A percentile compares a stretch with the other conserved stretches of the same genome.
These are phyloP conservation scores for Ylistrum balloti DNA, from an alignment of 1,140 invertebrate species.

Conservation along the genomic window DNA sequence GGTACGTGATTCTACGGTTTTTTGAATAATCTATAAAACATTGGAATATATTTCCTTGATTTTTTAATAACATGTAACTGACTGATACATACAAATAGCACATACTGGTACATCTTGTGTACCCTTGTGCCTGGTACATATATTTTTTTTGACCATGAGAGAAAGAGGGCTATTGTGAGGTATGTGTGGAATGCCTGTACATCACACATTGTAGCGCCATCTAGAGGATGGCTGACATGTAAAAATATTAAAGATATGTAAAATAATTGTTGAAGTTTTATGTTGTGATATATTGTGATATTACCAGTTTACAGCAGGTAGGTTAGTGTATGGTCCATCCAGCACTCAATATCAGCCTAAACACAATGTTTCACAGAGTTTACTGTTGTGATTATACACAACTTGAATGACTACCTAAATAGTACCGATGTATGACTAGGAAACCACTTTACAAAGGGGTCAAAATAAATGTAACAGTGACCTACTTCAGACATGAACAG, in stretches of 20 bases:
- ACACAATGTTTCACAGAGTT: no score
- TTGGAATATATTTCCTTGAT: background rate
- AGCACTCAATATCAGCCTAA: no score
- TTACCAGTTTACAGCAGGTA: no score
- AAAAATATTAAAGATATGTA: conserved; percentile 4
- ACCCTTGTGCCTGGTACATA: background rate
- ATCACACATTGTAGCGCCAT: conserved; percentile 30
- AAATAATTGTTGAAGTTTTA: background rate
- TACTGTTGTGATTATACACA: no score
- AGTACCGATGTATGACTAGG: no score
- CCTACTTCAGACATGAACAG: no score
- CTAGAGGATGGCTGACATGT: conserved; percentile 24
- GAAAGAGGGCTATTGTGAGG: conserved; percentile 3
- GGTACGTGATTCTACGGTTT: background rate
- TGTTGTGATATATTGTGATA: no score
- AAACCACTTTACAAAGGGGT: no score
- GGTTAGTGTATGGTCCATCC: no score
- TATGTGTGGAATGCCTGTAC: background rate
- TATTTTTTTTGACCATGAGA: background rate
- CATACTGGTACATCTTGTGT: background rate
- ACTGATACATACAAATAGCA: background rate
- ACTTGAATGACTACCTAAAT: no score
- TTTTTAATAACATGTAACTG: background rate
- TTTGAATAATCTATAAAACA: background rate
- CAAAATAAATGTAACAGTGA: no score